Base-by-base conservation (phyloP, 2,113 vertebrate genomes). In the Dipodomys spectabilis region DNA sequence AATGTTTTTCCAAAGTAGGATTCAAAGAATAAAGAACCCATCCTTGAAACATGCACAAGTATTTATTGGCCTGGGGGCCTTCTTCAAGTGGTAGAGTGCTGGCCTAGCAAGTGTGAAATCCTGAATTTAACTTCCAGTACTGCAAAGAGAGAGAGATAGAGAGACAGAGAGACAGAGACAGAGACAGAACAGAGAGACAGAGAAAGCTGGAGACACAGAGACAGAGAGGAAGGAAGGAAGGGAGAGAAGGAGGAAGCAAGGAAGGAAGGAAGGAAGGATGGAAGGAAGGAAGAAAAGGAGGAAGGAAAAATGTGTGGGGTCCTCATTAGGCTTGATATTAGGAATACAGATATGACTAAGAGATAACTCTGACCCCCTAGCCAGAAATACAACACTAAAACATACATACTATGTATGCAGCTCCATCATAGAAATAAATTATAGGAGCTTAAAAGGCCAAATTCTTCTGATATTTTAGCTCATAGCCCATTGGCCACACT, bases 361-460 rank as follows among this genome's bases (percentile, higher is more conserved):
- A 90, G 86, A 60, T 22, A 73, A 72, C 68, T 2, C 35, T 45
- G 82, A 15, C 73, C 6, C 25, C 27, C 45, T 80, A 39, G 71
- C 27, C 53, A 93, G 30, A 28, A 92, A 92, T 44, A 89, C 10
- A 93, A 67, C 19, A 89, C 53, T 87, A 72, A 89, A 78, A 94
- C 82, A 82, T 13, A 35, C 12, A 53, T 53, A 92, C 20, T 86
- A 81, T 86, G 94, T 68, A 68, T 65, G 67, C 78, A 89, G 35
- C 65, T 11, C 25, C 10, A 30, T 82, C 89, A 74, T 45, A 82
- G 79, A 94, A 95, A 96, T 95, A 79, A 96, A 91, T 86, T 79
- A 92, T 74, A 65, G 44, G 60, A 79, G 19, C 49, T 91, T 69
- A 69, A 95, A 92, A 84, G 45, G 39, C 35, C 77, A 92, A 85